Percentiles rank a stretch among this genome's conserved stretches.
These are phyloP conservation scores for Sinelater perroti DNA, from an alignment of 2,888 invertebrate species.

Conservation along the genomic window DNA sequence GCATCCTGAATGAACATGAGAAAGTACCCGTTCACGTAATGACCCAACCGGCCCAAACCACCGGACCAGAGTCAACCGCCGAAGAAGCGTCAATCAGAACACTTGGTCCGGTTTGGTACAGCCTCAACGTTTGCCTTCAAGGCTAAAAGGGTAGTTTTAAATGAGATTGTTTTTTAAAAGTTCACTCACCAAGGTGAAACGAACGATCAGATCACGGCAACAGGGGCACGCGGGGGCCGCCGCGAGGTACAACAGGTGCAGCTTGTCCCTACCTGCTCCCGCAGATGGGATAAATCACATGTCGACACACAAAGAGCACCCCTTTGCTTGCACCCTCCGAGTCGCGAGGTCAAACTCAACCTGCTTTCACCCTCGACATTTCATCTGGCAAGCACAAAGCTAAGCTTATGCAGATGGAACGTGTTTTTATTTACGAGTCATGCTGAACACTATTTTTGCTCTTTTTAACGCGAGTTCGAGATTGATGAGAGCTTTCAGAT, in stretches of 20 bases:
- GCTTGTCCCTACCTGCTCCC: slow-evolving; percentile 52
- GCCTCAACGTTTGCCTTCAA: slow-evolving; percentile 20
- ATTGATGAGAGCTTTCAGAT: slow-evolving; percentile 34
- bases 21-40: too few relatives aligned
- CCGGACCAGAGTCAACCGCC: not conserved
- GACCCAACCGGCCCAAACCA: too few relatives aligned
- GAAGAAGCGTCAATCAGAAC: slow-evolving; percentile 11
- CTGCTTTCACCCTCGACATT: slow-evolving; percentile 36
- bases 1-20: too few relatives aligned
- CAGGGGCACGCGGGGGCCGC: slow-evolving; percentile 40
- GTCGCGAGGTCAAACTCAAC: slow-evolving; percentile 49
- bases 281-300: slow-evolving; percentile 56
- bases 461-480: slow-evolving; percentile 30
- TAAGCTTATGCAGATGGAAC: slow-evolving; percentile 33
- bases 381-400: slow-evolving; percentile 28
- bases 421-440: slow-evolving; percentile 35
- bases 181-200: slow-evolving; percentile 33
- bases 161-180: slow-evolving; percentile 28
- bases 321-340: slow-evolving; percentile 48
- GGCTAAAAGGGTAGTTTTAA: slow-evolving; percentile 28
- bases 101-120: slow-evolving; percentile 16
- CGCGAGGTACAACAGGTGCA: slow-evolving; percentile 57
- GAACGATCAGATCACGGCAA: slow-evolving; percentile 28
- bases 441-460: slow-evolving; percentile 31
- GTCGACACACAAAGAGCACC: slow-evolving; percentile 52